A percentile compares a stretch with the other conserved stretches of the same genome.
These are phyloP conservation scores for Phyllotreta cruciferae DNA, from an alignment of 2,888 invertebrate genomes.

Conservation along the genomic window DNA sequence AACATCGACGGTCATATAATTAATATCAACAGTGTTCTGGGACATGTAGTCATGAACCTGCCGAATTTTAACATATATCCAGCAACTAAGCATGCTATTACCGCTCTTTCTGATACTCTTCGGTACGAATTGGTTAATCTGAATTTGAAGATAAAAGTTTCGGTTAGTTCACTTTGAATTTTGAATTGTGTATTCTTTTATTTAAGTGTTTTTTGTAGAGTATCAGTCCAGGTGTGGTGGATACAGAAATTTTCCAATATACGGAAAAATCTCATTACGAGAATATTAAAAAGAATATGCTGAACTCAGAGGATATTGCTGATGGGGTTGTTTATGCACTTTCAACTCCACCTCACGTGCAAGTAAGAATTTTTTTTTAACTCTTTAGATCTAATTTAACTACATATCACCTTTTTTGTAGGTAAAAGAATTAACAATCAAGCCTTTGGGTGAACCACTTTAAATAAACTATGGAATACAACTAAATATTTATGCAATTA, in stretches of 20 bases:
- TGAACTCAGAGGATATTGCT: background rate
- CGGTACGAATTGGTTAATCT: conserved; percentile 38
- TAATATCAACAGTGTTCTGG: conserved; percentile 50
- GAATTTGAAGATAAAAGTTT: conserved; percentile 36
- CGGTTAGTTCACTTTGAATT: conserved; percentile 19
- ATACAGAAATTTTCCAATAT: conserved; percentile 2
- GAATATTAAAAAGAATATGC: background rate
- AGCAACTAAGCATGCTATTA: conserved; percentile 44
- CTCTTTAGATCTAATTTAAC: too few relatives aligned
- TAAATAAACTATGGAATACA: too few relatives aligned
- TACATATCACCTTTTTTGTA: too few relatives aligned
- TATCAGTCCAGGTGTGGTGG: conserved; percentile 38
- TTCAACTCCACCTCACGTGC: conserved; percentile 3
- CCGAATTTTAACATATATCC: conserved; percentile 45
- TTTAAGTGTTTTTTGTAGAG: conserved; percentile 25
- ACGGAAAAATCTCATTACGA: background rate
- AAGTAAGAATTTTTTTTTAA: background rate
- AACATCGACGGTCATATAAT: conserved; percentile 50
- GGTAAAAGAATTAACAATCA: too few relatives aligned
- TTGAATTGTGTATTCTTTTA: background rate
- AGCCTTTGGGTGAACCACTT: too few relatives aligned
- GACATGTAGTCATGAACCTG: conserved; percentile 45
- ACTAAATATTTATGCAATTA: too few relatives aligned
- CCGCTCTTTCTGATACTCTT: conserved; percentile 43
- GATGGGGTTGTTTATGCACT: background rate